phyloP scores from a whole-genome alignment of 2,797 vertebrate genomes.

The Poecilia wingei region DNA sequence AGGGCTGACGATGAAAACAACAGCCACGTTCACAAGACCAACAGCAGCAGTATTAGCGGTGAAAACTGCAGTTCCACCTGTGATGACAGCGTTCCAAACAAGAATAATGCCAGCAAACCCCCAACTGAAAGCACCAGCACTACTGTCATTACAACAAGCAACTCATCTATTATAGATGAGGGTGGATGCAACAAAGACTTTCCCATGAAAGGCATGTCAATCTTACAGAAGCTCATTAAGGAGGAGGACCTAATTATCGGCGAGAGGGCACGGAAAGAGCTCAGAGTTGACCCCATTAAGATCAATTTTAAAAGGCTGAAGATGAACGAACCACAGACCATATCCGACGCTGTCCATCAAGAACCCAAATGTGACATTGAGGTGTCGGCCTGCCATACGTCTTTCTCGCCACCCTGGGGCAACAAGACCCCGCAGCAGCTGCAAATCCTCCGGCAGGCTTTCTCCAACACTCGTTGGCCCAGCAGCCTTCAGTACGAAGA shows the following conservation, averaged over 20 bases:
- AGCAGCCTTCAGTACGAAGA: conserved; percentile 90
- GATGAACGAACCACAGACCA: conserved; percentile 86
- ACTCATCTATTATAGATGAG: conserved; percentile 63
- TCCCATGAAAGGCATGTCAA: conserved; percentile 76
- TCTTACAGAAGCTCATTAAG: conserved; percentile 77
- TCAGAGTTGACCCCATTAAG: conserved; percentile 91
- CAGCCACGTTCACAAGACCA: conserved; percentile 74
- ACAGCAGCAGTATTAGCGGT: conserved; percentile 74
- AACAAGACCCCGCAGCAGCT: conserved; percentile 91
- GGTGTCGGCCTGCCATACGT: conserved; percentile 48
- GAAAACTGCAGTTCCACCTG: conserved; percentile 67
- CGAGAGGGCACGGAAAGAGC: conserved; percentile 68
- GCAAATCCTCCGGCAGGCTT: conserved; percentile 89
- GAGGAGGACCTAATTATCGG: conserved; percentile 67
- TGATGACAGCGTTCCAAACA: conserved; percentile 68
- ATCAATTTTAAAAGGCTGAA: conserved; percentile 92
- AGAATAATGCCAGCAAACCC: conserved; percentile 79
- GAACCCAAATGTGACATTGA: conserved; percentile 66
- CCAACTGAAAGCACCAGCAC: conserved; percentile 75
- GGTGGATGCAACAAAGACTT: conserved; percentile 76
- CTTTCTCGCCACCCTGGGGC: conserved; percentile 74
- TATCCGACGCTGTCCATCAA: conserved; percentile 55
- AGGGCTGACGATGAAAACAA: conserved; percentile 52
- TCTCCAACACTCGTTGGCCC: conserved; percentile 91
- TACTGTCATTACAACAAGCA: conserved; percentile 74